These are phyloP conservation scores for Ctenicera cuprea DNA, from an alignment of 2,888 invertebrate genomes.

Conservation along the genomic window DNA sequence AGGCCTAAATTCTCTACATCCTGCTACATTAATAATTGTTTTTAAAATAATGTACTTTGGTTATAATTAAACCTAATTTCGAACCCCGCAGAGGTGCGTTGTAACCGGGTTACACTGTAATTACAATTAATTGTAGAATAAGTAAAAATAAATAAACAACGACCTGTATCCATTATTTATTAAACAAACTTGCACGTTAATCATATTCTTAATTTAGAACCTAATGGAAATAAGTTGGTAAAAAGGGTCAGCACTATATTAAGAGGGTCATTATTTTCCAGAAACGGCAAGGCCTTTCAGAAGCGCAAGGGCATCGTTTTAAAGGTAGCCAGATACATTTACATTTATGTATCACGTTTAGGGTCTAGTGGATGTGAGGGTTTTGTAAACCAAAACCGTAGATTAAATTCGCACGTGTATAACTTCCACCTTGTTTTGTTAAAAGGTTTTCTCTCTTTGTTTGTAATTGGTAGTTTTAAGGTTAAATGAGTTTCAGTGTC, in stretches of 20 bases:
- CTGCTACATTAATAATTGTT: too few relatives aligned
- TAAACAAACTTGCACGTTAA: too few relatives aligned
- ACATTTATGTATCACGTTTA: slow-evolving; percentile 16
- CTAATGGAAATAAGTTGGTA: background rate
- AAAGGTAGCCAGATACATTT: background rate
- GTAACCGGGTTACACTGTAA: too few relatives aligned
- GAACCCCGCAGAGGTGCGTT: too few relatives aligned
- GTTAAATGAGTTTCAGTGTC: background rate
- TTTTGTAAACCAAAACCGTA: slow-evolving; percentile 12
- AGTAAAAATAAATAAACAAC: too few relatives aligned
- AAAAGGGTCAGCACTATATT: slow-evolving; percentile 1
- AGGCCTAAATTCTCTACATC: too few relatives aligned
- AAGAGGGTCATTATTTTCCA: background rate
- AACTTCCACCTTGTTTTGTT: slow-evolving; percentile 2
- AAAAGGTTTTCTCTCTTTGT: background rate
- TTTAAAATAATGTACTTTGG: too few relatives aligned
- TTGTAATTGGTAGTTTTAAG: background rate
- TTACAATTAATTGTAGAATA: too few relatives aligned
- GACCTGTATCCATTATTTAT: too few relatives aligned
- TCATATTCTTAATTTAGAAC: background rate
- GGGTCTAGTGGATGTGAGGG: background rate
- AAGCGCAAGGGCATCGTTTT: background rate
- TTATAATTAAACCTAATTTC: too few relatives aligned
- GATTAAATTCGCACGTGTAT: slow-evolving; percentile 17
- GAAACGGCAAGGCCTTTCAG: background rate